Evolutionary conservation across 2,797 vertebrate species (phyloP).

Genomic region (Malurus leucopterus): DNA sequence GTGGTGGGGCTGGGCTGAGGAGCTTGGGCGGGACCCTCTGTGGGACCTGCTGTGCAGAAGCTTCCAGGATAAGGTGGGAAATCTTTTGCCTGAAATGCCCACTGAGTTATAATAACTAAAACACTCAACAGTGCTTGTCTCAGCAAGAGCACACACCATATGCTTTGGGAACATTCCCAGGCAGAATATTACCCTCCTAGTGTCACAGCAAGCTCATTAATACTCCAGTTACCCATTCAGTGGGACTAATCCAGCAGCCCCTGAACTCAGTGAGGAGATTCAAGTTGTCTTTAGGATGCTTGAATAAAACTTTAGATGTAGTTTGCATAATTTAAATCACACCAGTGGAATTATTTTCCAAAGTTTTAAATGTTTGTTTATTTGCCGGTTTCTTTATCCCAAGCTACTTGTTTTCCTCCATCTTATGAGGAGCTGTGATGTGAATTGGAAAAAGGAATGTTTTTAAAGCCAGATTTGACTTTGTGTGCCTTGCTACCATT

Average conservation of each 20-base stretch:
- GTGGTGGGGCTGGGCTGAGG: neutral
- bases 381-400: neutral
- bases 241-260: neutral
- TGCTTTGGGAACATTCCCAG: constrained; percentile 15
- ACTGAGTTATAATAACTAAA: neutral
- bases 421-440: neutral
- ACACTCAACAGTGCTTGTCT: neutral
- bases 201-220: neutral
- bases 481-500: neutral
- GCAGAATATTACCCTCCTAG: neutral
- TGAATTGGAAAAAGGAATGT: neutral
- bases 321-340: neutral
- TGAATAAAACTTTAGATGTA: neutral
- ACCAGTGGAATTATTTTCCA: neutral
- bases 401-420: neutral
- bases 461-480: neutral
- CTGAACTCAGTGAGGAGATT: neutral
- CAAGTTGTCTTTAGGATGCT: neutral
- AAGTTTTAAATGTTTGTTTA: neutral
- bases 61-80: neutral
- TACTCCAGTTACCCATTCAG: neutral
- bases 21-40: neutral
- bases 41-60: neutral
- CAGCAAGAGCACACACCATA: neutral
- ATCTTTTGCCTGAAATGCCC: neutral